Conservation (phyloP, 2,797 vertebrate genomes). For the Brotula barbata region DNA sequence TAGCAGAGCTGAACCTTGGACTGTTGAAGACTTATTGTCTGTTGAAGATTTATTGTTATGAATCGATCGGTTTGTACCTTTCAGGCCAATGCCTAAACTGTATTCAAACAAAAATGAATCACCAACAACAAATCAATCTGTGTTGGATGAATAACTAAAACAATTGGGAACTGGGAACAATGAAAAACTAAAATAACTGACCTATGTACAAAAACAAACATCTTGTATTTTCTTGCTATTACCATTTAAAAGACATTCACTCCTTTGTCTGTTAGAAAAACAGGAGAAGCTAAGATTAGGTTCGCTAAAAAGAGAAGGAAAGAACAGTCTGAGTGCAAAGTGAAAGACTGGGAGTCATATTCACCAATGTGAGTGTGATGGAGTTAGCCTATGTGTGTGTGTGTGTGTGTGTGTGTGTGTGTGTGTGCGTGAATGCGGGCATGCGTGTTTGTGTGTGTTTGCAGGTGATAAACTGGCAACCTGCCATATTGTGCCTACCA, state of each 20-base stretch:
- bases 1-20: background rate
- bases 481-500: no score
- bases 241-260: slow-evolving; percentile 62
- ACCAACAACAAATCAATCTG: slow-evolving; percentile 9
- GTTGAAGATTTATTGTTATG: no score
- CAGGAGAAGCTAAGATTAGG: no score
- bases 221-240: slow-evolving; percentile 36
- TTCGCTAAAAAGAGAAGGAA: no score
- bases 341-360: slow-evolving; percentile 11
- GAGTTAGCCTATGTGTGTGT: no score
- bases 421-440: no score
- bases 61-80: no score
- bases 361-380: background rate
- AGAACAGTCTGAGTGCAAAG: slow-evolving; percentile 14
- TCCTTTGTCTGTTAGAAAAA: slow-evolving; percentile 25
- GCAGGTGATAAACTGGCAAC: no score
- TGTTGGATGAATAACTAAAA: slow-evolving; percentile 28
- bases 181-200: slow-evolving; percentile 39
- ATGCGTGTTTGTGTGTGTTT: no score
- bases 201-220: slow-evolving; percentile 43
- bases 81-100: slow-evolving; percentile 28
- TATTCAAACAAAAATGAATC: slow-evolving; percentile 21
- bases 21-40: slow-evolving; percentile 11
- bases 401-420: no score
- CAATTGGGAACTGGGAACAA: slow-evolving; percentile 29